phyloP scores from a whole-genome alignment of 2,113 vertebrate genomes.

The Rhinoptilus africanus region DNA sequence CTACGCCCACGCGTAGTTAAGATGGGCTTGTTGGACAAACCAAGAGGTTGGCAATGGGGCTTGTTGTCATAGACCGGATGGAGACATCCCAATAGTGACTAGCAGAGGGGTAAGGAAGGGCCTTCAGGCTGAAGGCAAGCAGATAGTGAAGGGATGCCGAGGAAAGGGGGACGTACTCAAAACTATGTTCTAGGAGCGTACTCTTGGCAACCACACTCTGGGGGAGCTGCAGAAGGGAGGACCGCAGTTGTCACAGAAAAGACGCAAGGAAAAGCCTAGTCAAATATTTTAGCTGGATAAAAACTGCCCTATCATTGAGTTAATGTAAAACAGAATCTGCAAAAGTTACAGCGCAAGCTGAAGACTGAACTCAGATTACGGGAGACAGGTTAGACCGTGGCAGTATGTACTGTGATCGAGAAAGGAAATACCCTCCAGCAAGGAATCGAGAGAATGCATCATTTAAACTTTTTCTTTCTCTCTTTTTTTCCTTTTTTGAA shows the following conservation, averaged over 20 bases:
- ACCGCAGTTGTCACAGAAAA: background rate
- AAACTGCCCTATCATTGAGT: background rate
- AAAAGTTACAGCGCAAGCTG: background rate
- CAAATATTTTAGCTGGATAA: background rate
- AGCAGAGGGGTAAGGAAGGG: background rate
- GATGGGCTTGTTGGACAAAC: background rate
- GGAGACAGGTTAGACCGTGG: background rate
- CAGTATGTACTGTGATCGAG: background rate
- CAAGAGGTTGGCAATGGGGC: fast-evolving
- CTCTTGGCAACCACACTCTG: background rate
- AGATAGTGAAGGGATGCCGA: background rate
- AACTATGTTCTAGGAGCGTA: background rate
- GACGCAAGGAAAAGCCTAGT: background rate
- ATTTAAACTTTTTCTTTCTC: background rate
- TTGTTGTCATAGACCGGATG: background rate
- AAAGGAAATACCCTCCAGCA: background rate
- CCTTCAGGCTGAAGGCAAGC: background rate
- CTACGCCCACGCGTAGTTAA: background rate
- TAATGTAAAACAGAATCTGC: slow-evolving; percentile 13
- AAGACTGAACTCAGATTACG: background rate
- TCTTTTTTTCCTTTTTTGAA: background rate
- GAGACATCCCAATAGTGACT: background rate
- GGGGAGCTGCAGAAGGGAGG: background rate
- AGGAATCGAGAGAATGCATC: background rate
- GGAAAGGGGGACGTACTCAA: background rate